These are phyloP conservation scores for Orthonyx spaldingii DNA, from an alignment of 2,113 vertebrate genomes.

Conservation along the genomic window DNA sequence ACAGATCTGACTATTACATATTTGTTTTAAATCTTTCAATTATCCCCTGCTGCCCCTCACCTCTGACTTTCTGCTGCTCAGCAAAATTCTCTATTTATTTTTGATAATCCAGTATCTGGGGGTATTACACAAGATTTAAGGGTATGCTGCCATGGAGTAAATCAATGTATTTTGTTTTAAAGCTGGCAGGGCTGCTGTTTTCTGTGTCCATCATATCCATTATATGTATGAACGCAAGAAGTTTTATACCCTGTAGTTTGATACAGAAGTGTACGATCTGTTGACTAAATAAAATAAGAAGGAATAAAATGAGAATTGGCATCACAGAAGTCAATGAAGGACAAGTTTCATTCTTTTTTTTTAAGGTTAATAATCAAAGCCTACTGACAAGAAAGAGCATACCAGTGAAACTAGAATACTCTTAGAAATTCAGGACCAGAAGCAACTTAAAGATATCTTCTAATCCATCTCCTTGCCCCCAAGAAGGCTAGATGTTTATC, in stretches of 20 bases:
- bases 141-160: not conserved
- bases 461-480: not conserved
- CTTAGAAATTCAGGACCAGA: not conserved
- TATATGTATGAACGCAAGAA: not conserved
- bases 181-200: not conserved
- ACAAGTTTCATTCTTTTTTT: not conserved
- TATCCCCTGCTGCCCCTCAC: not conserved
- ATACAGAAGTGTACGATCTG: not conserved
- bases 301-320: not conserved
- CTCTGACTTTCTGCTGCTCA: not conserved
- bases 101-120: not conserved
- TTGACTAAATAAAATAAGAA: not conserved
- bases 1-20: not conserved
- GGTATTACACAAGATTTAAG: not conserved
- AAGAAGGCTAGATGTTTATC: slow-evolving; percentile 18
- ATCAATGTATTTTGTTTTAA: not conserved
- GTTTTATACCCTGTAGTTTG: not conserved
- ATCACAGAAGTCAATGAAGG: not conserved
- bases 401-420: not conserved
- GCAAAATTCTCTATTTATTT: not conserved
- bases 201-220: not conserved
- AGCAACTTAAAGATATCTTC: not conserved
- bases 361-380: not conserved
- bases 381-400: not conserved
- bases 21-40: slow-evolving; percentile 12